phyloP scores from a whole-genome alignment of 2,888 invertebrate species.

The Chrysomela aeneicollis region DNA sequence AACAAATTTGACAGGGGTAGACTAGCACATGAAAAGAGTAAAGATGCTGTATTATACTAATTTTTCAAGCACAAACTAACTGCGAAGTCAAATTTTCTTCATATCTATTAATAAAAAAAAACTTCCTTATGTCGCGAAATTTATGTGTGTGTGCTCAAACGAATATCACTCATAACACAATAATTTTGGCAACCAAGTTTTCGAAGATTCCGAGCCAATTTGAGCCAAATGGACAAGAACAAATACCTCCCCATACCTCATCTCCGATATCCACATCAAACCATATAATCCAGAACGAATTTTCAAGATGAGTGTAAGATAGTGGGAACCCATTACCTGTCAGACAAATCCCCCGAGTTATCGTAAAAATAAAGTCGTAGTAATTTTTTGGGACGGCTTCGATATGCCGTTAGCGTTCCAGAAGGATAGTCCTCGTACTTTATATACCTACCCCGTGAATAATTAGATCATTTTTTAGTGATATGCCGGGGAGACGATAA shows the following conservation, averaged over 20 bases:
- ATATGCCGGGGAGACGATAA: constrained; percentile 39
- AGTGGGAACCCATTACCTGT: constrained; percentile 10
- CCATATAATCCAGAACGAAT: constrained; percentile 9
- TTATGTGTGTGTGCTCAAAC: too few relatives aligned
- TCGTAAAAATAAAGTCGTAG: constrained; percentile 45
- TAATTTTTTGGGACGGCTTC: constrained; percentile 47
- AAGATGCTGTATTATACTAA: too few relatives aligned
- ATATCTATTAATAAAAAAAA: too few relatives aligned
- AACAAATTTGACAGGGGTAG: too few relatives aligned
- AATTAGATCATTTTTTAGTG: constrained; percentile 46
- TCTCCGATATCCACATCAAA: neutral
- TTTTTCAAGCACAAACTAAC: too few relatives aligned
- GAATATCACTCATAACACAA: too few relatives aligned
- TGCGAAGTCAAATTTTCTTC: too few relatives aligned
- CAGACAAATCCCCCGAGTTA: constrained; percentile 28
- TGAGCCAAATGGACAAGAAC: neutral
- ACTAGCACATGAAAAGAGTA: too few relatives aligned
- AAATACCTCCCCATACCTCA: neutral
- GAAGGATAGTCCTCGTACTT: constrained; percentile 45
- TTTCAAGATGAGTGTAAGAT: constrained; percentile 5
- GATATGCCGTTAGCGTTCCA: constrained; percentile 45
- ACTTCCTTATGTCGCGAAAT: too few relatives aligned
- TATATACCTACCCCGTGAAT: constrained; percentile 37
- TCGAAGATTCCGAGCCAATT: neutral
- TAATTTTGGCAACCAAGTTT: too few relatives aligned